Base-by-base conservation (phyloP, 2,888 invertebrate species). In the Aspidiotus destructor region DNA sequence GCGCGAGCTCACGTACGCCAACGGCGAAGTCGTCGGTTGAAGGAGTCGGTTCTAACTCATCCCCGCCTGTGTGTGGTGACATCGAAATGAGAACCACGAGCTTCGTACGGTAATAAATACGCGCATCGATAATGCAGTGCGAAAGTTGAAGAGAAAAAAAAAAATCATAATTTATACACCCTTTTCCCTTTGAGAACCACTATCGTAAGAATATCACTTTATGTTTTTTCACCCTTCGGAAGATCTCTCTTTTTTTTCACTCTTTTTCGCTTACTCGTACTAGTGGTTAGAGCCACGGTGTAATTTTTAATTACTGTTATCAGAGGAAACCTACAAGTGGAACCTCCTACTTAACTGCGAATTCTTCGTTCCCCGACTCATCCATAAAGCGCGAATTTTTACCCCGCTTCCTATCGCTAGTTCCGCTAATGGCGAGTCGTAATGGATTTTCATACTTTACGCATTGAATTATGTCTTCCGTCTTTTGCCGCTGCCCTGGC, bases 251-350 rank as follows among this genome's bases (percentile, higher is more conserved):
- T 58, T 11, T 28, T 10, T 9, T 28, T 58, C 40, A 10, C 11
- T 28, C 16, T 58, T 10, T 28, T 13, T 58, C 40, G 17, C 58
- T 58, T 10, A 28, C 28, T 28, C 58, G 11, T 40, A 58, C 10
- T 17, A 13, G 13, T 44, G 67, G 67, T 44, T 67, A 67, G 60
- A 67, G 58, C 67, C 58, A 67, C 67, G 67, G 67, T 67, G 67
- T 67, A 67, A 67, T 67, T 67, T 67, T 67, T 67, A 67, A 67
- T 67, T 67, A 67, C 67, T 67, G 67, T 67, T 67, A 67, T 67
- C 67, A 60, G 67, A 67, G 67, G 67, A 67, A 67, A 67, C 67
- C 67, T 67, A 67, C 67, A 67, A 67, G 67, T 67, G 67, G 67
- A 67, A 67, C 67, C 67, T 67, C 67, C 67, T 67, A 67, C 67